Percentiles rank a stretch among this genome's conserved stretches.
These are phyloP conservation scores for Mesocricetus auratus DNA, from an alignment of 2,113 vertebrate genomes.

Conservation along the genomic window DNA sequence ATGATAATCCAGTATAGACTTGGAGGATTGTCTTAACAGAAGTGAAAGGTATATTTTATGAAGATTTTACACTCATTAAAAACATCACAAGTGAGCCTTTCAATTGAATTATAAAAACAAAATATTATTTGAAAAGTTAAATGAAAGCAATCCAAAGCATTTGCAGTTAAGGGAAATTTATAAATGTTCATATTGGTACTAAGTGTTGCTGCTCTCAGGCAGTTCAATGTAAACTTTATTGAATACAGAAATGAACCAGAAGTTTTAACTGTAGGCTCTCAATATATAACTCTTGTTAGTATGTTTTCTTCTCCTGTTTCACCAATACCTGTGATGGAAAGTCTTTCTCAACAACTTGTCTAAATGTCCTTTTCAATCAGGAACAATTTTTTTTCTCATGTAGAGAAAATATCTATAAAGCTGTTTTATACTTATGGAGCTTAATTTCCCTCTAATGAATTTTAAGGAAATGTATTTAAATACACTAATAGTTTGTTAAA, in stretches of 20 bases:
- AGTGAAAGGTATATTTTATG: neutral
- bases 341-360: neutral
- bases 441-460: neutral
- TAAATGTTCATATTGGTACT: neutral
- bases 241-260: neutral
- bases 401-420: neutral
- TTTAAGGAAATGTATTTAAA: neutral
- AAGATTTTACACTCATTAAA: neutral
- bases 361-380: neutral
- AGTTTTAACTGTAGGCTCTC: neutral
- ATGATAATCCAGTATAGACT: constrained; percentile 52
- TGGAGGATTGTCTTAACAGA: constrained; percentile 40
- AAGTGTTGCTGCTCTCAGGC: neutral
- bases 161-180: neutral
- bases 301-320: neutral
- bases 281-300: no score
- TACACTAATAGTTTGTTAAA: neutral
- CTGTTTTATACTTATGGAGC: neutral
- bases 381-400: neutral
- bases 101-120: neutral
- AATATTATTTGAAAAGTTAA: constrained; percentile 29
- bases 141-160: constrained; percentile 13
- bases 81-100: neutral
- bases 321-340: neutral
- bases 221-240: neutral